Conservation (phyloP, 2,113 vertebrate species). For the Sceloporus undulatus region DNA sequence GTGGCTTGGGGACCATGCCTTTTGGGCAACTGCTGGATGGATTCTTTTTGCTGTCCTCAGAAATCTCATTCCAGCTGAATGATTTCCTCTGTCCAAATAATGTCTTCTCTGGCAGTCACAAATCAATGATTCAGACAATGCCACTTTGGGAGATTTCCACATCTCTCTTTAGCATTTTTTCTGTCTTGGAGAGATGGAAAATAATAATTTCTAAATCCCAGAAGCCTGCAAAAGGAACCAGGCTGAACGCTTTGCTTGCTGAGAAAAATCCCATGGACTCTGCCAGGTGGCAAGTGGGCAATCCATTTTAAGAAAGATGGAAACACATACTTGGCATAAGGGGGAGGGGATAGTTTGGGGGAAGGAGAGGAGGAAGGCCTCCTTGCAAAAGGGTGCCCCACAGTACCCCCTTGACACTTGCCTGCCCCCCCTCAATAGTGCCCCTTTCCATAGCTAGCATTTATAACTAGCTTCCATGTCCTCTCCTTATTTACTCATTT, state of each 20-base stretch:
- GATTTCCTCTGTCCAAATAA: not conserved
- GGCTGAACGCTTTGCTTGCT: not conserved
- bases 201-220: no score
- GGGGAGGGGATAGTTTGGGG: not conserved
- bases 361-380: not conserved
- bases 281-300: no score
- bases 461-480: not conserved
- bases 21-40: not conserved
- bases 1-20: not conserved
- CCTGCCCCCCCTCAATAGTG: not conserved
- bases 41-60: not conserved
- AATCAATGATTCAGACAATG: no score
- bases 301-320: no score
- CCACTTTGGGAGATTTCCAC: not conserved
- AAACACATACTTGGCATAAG: no score
- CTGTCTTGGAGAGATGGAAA: not conserved
- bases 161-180: not conserved
- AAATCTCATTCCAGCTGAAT: not conserved
- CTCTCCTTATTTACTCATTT: conserved; percentile 34
- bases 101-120: not conserved
- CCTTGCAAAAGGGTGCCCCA: no score
- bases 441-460: no score
- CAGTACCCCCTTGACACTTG: not conserved
- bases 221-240: not conserved
- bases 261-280: not conserved